Conservation (phyloP, 2,113 vertebrate species). For the Clarias gariepinus region DNA sequence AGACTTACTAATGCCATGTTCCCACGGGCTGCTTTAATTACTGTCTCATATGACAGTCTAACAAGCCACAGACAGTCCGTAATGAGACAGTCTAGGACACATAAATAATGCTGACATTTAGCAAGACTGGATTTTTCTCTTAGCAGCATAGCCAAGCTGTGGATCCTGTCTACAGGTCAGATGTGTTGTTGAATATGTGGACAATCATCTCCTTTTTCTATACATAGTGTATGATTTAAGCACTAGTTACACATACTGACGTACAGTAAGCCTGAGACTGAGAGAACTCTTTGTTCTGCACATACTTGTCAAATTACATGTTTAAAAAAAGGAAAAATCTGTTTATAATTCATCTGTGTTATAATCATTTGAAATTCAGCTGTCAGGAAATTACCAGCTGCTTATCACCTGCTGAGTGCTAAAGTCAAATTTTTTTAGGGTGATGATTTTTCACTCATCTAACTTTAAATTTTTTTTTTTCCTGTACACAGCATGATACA, state of each 20-base stretch:
- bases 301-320: background rate
- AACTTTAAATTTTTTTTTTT: background rate
- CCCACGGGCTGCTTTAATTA: constrained; percentile 25
- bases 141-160: background rate
- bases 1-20: background rate
- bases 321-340: background rate
- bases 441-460: background rate
- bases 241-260: background rate
- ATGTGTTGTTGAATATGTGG: background rate
- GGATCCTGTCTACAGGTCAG: background rate
- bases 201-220: background rate
- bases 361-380: background rate
- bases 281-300: background rate
- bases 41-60: constrained; percentile 24
- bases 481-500: background rate
- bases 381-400: background rate
- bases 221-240: background rate
- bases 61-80: constrained; percentile 25
- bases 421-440: background rate
- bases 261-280: background rate
- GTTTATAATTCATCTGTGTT: background rate
- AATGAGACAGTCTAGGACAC: background rate
- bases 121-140: background rate
- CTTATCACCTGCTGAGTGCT: background rate
- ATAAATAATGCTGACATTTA: constrained; percentile 33